phyloP scores from a whole-genome alignment of 2,113 vertebrate genomes.

The Oplegnathus fasciatus region DNA sequence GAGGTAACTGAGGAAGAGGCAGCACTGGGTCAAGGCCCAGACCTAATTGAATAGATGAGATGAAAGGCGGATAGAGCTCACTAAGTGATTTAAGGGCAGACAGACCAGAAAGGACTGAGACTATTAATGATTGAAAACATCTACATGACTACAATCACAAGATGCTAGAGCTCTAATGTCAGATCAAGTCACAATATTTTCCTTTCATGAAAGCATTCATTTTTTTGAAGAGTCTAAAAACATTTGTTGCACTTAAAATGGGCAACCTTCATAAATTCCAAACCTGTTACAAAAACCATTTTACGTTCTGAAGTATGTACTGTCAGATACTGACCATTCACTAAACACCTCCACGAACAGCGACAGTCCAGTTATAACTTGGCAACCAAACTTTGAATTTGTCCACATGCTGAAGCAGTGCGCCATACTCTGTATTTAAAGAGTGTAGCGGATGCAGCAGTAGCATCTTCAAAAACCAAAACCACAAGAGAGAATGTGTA shows the following conservation, averaged over 20 bases:
- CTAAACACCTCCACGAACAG: background rate
- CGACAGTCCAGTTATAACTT: background rate
- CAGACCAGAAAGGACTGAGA: background rate
- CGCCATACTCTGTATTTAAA: background rate
- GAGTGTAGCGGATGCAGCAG: no score
- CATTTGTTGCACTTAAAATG: background rate
- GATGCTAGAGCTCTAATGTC: background rate
- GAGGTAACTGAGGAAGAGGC: slow-evolving; percentile 23
- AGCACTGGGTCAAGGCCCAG: slow-evolving; percentile 36
- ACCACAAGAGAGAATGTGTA: background rate
- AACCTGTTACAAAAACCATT: background rate
- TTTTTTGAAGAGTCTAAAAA: background rate
- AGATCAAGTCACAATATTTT: background rate
- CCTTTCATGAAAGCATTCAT: background rate
- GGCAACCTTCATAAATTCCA: background rate
- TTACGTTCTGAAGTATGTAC: background rate
- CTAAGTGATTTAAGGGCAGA: slow-evolving; percentile 35
- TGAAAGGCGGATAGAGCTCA: slow-evolving; percentile 49
- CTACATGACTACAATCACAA: slow-evolving; percentile 9
- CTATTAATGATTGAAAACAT: slow-evolving; percentile 18
- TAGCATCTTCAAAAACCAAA: background rate
- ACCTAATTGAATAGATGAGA: slow-evolving; percentile 67
- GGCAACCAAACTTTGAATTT: background rate
- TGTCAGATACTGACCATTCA: background rate
- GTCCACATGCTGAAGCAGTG: background rate